Evolutionary conservation across 2,797 vertebrate species (phyloP).

Genomic region (Halcyon smyrnensis): DNA sequence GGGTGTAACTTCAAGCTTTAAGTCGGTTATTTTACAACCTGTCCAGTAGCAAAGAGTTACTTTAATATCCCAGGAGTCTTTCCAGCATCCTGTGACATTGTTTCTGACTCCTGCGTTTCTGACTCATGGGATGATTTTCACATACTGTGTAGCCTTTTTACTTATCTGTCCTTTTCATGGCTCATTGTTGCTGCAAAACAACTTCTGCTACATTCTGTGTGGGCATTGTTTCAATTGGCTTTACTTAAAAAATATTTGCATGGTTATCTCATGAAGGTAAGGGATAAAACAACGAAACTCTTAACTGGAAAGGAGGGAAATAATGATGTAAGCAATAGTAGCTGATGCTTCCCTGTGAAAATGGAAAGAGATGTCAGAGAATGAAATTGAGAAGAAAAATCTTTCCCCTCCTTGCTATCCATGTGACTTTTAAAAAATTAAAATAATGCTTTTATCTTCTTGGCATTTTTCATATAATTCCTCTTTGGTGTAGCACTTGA

Average conservation of each 20-base stretch:
- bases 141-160: background rate
- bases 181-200: background rate
- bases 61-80: background rate
- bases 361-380: background rate
- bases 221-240: background rate
- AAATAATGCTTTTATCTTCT: background rate
- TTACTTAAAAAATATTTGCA: background rate
- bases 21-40: background rate
- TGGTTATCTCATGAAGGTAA: background rate
- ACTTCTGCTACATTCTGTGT: background rate
- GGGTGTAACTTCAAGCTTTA: background rate
- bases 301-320: background rate
- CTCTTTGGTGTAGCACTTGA: background rate
- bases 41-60: background rate
- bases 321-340: background rate
- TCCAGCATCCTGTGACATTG: background rate
- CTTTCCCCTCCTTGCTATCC: background rate
- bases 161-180: rapidly evolving
- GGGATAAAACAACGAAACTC: background rate
- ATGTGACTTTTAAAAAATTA: background rate
- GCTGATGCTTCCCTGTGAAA: background rate
- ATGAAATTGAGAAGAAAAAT: background rate
- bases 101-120: background rate
- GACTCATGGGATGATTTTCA: background rate
- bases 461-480: background rate